Conservation (phyloP, 2,888 invertebrate species). For the Rosalia funebris region DNA sequence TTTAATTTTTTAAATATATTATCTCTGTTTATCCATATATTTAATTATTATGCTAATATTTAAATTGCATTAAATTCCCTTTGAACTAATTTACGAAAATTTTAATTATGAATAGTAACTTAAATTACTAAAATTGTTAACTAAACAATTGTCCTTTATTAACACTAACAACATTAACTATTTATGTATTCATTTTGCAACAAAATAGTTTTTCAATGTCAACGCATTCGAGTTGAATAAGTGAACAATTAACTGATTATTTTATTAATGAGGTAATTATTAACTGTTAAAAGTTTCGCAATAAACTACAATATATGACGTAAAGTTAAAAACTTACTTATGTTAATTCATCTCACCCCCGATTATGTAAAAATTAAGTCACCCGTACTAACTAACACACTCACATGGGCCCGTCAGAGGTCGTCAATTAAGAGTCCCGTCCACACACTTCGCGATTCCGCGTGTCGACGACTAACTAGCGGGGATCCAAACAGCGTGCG, state of each 20-base stretch:
- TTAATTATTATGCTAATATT: background rate
- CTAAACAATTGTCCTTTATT: slow-evolving; percentile 15
- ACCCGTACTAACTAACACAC: slow-evolving; percentile 9
- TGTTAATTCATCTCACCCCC: slow-evolving; percentile 11
- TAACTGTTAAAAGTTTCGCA: too few relatives aligned
- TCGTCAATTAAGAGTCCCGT: background rate
- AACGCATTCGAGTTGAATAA: background rate
- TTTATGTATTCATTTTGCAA: slow-evolving; percentile 1
- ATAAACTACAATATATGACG: too few relatives aligned
- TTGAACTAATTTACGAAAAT: too few relatives aligned
- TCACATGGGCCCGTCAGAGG: slow-evolving; percentile 10
- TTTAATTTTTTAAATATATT: too few relatives aligned
- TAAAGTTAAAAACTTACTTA: slow-evolving; percentile 6
- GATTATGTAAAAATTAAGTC: background rate
- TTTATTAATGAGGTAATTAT: too few relatives aligned
- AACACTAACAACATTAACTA: slow-evolving; percentile 22
- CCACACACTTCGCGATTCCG: slow-evolving; percentile 9
- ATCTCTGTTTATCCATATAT: background rate
- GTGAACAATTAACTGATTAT: too few relatives aligned
- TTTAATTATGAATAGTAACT: too few relatives aligned
- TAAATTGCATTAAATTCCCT: background rate
- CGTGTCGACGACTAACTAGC: background rate
- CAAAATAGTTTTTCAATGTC: slow-evolving; percentile 12
- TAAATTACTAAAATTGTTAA: too few relatives aligned
- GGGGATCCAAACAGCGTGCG: slow-evolving; percentile 6